A percentile compares a stretch with the other conserved stretches of the same genome.
These are phyloP conservation scores for Vimba vimba DNA, from an alignment of 2,113 vertebrate genomes.

Conservation along the genomic window DNA sequence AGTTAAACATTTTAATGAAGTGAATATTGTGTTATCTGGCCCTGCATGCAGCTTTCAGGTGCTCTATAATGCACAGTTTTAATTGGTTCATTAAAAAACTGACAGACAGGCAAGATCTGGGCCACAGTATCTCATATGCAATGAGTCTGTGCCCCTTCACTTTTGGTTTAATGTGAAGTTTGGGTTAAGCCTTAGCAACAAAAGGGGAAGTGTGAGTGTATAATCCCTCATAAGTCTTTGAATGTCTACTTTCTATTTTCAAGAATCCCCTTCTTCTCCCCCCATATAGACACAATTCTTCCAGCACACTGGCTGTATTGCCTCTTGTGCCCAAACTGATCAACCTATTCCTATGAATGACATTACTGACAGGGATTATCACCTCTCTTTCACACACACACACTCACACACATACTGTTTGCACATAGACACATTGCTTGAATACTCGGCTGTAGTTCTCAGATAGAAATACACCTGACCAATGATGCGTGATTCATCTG, in stretches of 20 bases:
- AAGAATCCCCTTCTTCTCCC: conserved; percentile 61
- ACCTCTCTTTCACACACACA: conserved; percentile 28
- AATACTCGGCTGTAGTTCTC: conserved; percentile 8
- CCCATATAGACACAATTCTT: conserved; percentile 65
- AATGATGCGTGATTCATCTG: conserved; percentile 44
- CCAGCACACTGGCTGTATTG: conserved; percentile 69
- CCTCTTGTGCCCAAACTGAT: conserved; percentile 63
- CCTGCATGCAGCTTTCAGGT: neutral
- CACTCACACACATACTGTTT: conserved; percentile 38
- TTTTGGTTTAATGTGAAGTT: conserved; percentile 27
- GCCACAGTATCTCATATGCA: neutral
- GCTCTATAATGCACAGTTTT: neutral
- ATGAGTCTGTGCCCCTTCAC: neutral
- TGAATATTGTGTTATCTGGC: neutral
- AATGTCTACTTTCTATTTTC: conserved; percentile 68
- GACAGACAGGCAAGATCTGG: neutral
- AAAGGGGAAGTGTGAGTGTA: conserved; percentile 28
- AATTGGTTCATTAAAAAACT: neutral
- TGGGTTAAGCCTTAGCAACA: conserved; percentile 15
- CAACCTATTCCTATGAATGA: conserved; percentile 62
- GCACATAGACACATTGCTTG: conserved; percentile 22
- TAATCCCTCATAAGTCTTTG: conserved; percentile 27
- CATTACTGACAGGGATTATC: conserved; percentile 63
- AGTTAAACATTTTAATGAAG: neutral
- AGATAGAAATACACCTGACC: conserved; percentile 3